phyloP scores from a whole-genome alignment of 2,888 invertebrate species.

The Steinernema carpocapsae region DNA sequence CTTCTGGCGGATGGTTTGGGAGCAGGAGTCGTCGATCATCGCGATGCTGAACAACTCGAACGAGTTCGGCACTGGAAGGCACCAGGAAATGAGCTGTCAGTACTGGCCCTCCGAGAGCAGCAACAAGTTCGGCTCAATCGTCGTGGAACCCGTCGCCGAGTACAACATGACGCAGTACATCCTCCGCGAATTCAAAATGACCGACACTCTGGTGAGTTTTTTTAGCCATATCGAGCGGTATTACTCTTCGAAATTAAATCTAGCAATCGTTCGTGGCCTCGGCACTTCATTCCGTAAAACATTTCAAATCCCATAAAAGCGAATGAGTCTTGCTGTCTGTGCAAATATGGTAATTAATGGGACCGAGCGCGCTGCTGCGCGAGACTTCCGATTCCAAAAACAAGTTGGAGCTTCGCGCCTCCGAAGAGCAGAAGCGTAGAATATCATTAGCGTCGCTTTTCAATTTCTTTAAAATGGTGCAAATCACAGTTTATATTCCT shows the following conservation, averaged over 20 bases:
- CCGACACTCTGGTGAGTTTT: slow-evolving; percentile 81
- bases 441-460: no score
- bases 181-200: slow-evolving; percentile 94
- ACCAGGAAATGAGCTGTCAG: slow-evolving; percentile 94
- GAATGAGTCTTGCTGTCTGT: slow-evolving; percentile 12
- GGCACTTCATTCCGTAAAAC: no score
- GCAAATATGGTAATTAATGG: slow-evolving; percentile 11
- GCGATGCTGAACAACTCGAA: slow-evolving; percentile 95
- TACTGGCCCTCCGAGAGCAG: slow-evolving; percentile 92
- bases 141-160: slow-evolving; percentile 98
- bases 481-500: no score
- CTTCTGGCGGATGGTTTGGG: slow-evolving; percentile 99
- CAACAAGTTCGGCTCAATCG: slow-evolving; percentile 69
- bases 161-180: slow-evolving; percentile 99
- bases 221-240: neutral
- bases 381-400: neutral
- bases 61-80: slow-evolving; percentile 87
- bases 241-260: neutral
- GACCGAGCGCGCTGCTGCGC: no score
- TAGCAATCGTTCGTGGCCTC: neutral
- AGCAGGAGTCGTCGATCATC: slow-evolving; percentile 97
- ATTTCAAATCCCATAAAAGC: no score
- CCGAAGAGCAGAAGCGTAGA: no score
- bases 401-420: no score
- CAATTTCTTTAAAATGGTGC: no score